A percentile compares a stretch with the other conserved stretches of the same genome.
These are phyloP conservation scores for Pseudomyrmex dendroicus DNA, from an alignment of 1,140 invertebrate genomes.

Conservation along the genomic window DNA sequence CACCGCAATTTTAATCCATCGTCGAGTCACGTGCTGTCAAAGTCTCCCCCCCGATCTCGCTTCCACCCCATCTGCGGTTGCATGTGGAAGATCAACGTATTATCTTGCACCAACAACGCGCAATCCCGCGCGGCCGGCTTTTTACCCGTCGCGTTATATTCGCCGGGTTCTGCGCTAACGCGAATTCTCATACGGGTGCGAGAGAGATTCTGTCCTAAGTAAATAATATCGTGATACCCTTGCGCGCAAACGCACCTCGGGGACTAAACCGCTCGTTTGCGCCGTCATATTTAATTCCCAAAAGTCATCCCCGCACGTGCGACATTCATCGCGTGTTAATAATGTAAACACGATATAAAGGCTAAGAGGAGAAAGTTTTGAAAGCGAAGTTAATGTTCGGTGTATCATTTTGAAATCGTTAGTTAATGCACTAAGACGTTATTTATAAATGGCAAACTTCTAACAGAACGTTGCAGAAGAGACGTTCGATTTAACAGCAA, in stretches of 20 bases:
- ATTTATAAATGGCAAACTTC: not conserved
- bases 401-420: not conserved
- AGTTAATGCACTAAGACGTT: not conserved
- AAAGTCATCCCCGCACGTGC: slow-evolving; percentile 61
- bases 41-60: slow-evolving; percentile 43
- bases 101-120: slow-evolving; percentile 51
- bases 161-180: slow-evolving; percentile 22
- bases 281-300: slow-evolving; percentile 54
- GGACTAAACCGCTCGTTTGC: slow-evolving; percentile 48
- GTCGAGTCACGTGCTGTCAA: slow-evolving; percentile 64
- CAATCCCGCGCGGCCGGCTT: slow-evolving; percentile 30
- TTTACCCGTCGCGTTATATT: slow-evolving; percentile 31
- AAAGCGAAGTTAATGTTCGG: not conserved
- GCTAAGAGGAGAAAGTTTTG: not conserved
- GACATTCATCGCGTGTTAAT: slow-evolving; percentile 46
- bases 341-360: slow-evolving; percentile 25
- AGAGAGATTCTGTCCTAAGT: slow-evolving; percentile 56
- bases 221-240: slow-evolving; percentile 61
- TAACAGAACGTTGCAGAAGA: not conserved
- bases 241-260: slow-evolving; percentile 40
- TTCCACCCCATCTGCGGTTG: slow-evolving; percentile 15
- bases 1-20: slow-evolving; percentile 72
- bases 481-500: no score
- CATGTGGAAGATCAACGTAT: slow-evolving; percentile 55
- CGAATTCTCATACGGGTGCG: slow-evolving; percentile 11